Percentiles rank a stretch among this genome's conserved stretches.
Conservation (phyloP, 2,113 vertebrate genomes). For the Pterocles gutturalis region DNA sequence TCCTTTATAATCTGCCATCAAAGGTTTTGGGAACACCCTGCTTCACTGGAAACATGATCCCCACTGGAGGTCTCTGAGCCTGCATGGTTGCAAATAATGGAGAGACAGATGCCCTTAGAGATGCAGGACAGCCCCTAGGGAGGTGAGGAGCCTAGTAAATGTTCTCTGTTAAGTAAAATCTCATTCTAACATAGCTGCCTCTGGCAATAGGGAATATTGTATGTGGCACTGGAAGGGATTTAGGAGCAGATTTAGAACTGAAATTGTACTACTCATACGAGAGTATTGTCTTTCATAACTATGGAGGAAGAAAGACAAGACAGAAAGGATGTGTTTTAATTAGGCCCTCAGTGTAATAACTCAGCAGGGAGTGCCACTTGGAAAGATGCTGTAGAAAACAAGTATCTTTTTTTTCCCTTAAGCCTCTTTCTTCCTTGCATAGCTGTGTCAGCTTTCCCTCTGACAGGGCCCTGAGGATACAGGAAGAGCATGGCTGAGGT, state of each 20-base stretch:
- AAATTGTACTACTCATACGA: neutral
- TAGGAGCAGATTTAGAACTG: neutral
- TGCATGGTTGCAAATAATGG: neutral
- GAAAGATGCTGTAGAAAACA: neutral
- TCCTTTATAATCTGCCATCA: neutral
- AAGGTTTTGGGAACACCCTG: neutral
- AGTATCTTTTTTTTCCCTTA: neutral
- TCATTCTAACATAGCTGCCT: rapidly evolving
- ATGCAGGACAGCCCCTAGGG: neutral
- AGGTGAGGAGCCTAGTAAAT: neutral
- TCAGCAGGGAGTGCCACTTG: neutral
- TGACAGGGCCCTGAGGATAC: neutral
- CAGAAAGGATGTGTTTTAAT: conserved; percentile 11
- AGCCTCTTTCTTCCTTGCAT: neutral
- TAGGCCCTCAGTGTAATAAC: conserved; percentile 7
- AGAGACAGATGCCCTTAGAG: neutral
- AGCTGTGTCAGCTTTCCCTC: neutral
- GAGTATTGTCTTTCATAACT: neutral
- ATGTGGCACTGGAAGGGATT: neutral
- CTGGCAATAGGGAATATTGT: neutral
- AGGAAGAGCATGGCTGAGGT: neutral
- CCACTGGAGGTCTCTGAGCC: neutral
- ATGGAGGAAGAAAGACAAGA: neutral
- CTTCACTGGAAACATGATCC: neutral
- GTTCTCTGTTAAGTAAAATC: neutral